Evolutionary conservation across 2,113 vertebrate species (phyloP).

Genomic region (Terrapene triunguis): DNA sequence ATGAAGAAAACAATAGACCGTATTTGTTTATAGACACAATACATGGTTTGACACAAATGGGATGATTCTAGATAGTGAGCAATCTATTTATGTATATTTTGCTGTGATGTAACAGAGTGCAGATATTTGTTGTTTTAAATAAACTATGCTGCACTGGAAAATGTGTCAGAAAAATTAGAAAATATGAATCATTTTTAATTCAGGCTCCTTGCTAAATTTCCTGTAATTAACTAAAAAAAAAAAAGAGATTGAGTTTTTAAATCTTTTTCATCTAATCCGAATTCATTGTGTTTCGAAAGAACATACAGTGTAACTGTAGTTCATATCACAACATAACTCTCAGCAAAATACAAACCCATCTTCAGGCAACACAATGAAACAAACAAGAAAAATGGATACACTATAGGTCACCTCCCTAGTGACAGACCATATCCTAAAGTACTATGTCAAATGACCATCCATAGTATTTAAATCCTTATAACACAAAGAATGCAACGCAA

Average conservation of each 20-base stretch:
- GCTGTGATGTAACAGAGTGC: background rate
- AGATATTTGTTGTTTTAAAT: background rate
- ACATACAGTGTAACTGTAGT: background rate
- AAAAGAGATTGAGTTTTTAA: background rate
- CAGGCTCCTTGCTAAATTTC: background rate
- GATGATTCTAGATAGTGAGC: background rate
- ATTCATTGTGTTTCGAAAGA: constrained; percentile 16
- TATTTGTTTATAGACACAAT: background rate
- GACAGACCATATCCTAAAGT: background rate
- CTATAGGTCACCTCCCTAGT: background rate
- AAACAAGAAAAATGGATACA: background rate
- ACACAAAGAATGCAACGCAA: background rate
- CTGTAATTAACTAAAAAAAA: background rate
- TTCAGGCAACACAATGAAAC: background rate
- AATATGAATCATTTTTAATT: background rate
- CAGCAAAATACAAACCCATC: background rate
- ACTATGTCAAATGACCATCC: background rate
- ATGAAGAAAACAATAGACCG: background rate
- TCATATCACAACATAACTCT: background rate
- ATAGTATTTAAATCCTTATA: background rate
- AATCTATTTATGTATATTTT: background rate
- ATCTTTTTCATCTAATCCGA: background rate
- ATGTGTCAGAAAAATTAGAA: background rate
- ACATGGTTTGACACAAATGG: background rate
- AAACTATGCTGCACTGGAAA: background rate